These are phyloP conservation scores for Otus sunia DNA, from an alignment of 2,113 vertebrate species.

Conservation along the genomic window DNA sequence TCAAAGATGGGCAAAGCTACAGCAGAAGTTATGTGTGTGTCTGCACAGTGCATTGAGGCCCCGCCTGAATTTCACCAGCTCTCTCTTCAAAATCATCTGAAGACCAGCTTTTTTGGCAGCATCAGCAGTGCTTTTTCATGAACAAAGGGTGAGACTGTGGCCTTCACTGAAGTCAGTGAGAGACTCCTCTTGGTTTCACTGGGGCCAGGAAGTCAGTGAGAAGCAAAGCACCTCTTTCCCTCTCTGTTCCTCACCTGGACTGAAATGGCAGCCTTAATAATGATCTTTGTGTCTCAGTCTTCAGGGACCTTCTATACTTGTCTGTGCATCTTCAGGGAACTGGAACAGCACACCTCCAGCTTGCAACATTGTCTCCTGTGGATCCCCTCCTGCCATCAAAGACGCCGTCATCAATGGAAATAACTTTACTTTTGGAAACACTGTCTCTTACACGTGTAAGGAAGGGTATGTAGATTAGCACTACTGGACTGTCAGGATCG, in stretches of 20 bases:
- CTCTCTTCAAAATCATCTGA: neutral
- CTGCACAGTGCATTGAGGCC: neutral
- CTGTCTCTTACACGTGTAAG: constrained; percentile 88
- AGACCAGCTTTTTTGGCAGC: neutral
- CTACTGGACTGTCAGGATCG: neutral
- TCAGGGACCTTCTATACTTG: constrained; percentile 83
- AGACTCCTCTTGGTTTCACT: neutral
- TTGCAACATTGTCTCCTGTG: constrained; percentile 83
- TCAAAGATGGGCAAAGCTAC: neutral
- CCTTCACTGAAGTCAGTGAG: neutral
- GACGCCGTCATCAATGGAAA: constrained; percentile 79
- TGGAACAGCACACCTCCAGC: constrained; percentile 85
- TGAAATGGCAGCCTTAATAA: neutral
- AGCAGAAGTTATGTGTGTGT: neutral
- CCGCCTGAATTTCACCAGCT: neutral
- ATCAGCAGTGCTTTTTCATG: neutral
- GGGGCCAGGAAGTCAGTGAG: neutral
- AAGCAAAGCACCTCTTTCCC: neutral
- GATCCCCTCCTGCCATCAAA: constrained; percentile 81
- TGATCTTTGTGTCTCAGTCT: constrained; percentile 75
- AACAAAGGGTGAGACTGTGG: neutral
- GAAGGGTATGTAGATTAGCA: constrained; percentile 85
- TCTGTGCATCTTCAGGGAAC: constrained; percentile 84
- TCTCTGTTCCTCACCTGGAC: neutral
- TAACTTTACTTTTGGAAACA: constrained; percentile 87